These are phyloP conservation scores for Micoletzkya japonica DNA, from an alignment of 2,888 invertebrate species.

Conservation along the genomic window DNA sequence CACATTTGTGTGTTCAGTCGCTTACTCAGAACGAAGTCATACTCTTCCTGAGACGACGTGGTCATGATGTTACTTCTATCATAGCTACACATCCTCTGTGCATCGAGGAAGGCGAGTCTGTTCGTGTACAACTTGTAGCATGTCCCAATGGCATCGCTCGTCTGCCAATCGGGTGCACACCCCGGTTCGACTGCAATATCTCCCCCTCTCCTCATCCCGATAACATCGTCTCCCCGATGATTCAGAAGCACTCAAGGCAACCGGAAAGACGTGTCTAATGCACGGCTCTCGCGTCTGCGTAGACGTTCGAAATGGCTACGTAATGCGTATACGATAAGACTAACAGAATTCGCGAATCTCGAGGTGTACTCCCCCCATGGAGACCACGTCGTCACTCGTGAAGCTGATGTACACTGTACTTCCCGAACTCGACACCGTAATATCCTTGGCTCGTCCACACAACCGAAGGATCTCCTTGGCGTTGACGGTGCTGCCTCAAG, in stretches of 20 bases:
- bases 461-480: constrained; percentile 17
- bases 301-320: neutral
- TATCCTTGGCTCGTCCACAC: constrained; percentile 3
- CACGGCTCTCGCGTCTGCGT: neutral
- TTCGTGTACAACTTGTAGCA: constrained; percentile 11
- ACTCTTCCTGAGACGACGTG: constrained; percentile 17
- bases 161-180: constrained; percentile 15
- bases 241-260: neutral
- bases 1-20: neutral
- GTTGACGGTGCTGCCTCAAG: constrained; percentile 17
- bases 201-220: neutral
- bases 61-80: constrained; percentile 21
- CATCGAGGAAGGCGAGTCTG: constrained; percentile 16
- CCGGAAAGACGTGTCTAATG: neutral
- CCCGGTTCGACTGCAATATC: constrained; percentile 15
- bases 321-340: neutral
- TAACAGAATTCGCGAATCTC: constrained; percentile 22
- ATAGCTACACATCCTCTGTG: constrained; percentile 7
- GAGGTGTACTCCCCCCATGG: constrained; percentile 21
- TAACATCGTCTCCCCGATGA: neutral
- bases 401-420: constrained; percentile 15
- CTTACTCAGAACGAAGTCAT: constrained; percentile 19
- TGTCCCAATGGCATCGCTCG: neutral
- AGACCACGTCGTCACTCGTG: constrained; percentile 2
- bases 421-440: constrained; percentile 1